Evolutionary conservation across 2,797 vertebrate genomes (phyloP).

Genomic region (Smutsia temminckii): DNA sequence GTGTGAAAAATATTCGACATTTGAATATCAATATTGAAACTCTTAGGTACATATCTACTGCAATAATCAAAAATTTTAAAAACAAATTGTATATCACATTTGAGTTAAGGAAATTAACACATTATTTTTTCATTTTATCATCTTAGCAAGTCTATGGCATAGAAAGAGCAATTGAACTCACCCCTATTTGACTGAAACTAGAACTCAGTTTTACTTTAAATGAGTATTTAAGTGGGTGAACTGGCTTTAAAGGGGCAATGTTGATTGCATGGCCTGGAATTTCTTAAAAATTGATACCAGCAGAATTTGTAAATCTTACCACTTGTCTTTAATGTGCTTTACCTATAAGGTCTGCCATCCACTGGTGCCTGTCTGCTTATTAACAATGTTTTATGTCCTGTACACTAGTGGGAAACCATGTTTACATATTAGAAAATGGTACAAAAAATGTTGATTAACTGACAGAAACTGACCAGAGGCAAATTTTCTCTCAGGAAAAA

Average conservation of each 20-base stretch:
- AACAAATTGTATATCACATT: not conserved
- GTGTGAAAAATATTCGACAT: not conserved
- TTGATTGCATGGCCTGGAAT: not conserved
- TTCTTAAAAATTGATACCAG: not conserved
- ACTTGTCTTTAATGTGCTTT: not conserved
- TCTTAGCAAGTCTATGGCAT: not conserved
- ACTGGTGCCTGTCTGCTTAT: not conserved
- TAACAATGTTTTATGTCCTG: not conserved
- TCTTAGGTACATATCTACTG: not conserved
- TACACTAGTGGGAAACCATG: not conserved
- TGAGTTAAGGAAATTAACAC: slow-evolving; percentile 2
- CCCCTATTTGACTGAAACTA: not conserved
- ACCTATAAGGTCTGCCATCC: not conserved
- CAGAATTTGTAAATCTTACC: not conserved
- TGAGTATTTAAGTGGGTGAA: not conserved
- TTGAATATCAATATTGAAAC: not conserved
- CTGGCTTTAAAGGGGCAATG: not conserved
- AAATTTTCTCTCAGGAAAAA: slow-evolving; percentile 23
- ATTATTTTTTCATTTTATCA: slow-evolving; percentile 27
- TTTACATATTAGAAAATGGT: slow-evolving; percentile 25
- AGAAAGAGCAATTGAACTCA: not conserved
- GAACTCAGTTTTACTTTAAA: not conserved
- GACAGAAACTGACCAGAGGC: slow-evolving; percentile 21
- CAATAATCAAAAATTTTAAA: not conserved
- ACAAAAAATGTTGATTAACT: not conserved